Percentiles rank a stretch among this genome's conserved stretches.
phyloP scores from a whole-genome alignment of 1,140 invertebrate species.

The Prorops nasuta region DNA sequence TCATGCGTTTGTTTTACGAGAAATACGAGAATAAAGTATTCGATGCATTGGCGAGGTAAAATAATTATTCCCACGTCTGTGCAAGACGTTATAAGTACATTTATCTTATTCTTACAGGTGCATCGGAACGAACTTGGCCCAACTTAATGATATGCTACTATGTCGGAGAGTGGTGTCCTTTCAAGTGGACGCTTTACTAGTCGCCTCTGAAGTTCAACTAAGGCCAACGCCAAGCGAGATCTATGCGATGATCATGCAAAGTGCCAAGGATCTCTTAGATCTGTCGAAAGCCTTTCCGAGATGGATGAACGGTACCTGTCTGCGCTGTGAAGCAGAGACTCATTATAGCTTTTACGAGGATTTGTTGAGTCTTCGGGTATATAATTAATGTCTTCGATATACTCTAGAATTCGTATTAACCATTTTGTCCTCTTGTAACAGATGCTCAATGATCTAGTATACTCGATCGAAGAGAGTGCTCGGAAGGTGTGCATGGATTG shows the following conservation, averaged over 20 bases:
- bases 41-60: slow-evolving; percentile 56
- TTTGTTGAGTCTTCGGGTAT: slow-evolving; percentile 61
- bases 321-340: slow-evolving; percentile 65
- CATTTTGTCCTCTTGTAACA: slow-evolving; percentile 19
- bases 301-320: slow-evolving; percentile 83
- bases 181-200: slow-evolving; percentile 72
- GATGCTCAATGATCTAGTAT: slow-evolving; percentile 66
- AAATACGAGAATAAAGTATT: slow-evolving; percentile 73
- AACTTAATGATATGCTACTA: slow-evolving; percentile 66
- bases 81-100: no score
- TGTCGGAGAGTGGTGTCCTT: slow-evolving; percentile 68
- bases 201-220: slow-evolving; percentile 71
- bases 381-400: not conserved
- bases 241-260: slow-evolving; percentile 69
- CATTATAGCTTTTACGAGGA: slow-evolving; percentile 77
- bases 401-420: not conserved
- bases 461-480: slow-evolving; percentile 66
- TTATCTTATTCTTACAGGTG: slow-evolving; percentile 59
- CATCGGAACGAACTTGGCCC: slow-evolving; percentile 69
- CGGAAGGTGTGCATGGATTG: slow-evolving; percentile 64
- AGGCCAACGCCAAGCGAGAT: slow-evolving; percentile 73
- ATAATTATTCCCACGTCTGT: no score
- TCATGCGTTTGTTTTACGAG: slow-evolving; percentile 69
- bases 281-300: slow-evolving; percentile 73
- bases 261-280: slow-evolving; percentile 66